Evolutionary conservation across 2,797 vertebrate genomes (phyloP).

Genomic region (Dendrocincla tyrannina): DNA sequence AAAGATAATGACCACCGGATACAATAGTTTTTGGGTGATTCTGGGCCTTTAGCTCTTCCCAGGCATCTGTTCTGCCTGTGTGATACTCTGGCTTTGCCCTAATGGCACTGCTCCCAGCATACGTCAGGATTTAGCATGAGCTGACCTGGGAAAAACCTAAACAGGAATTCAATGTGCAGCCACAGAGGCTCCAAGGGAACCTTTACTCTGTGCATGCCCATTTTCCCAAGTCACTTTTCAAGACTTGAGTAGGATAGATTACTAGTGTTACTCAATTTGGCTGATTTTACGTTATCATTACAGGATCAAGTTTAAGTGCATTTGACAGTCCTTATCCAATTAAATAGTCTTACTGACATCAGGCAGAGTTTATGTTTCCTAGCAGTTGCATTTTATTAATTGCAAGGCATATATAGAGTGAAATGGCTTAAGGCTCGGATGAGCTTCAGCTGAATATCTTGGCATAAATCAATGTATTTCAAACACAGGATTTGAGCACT

Average conservation of each 20-base stretch:
- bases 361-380: background rate
- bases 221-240: background rate
- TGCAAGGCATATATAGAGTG: background rate
- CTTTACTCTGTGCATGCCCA: accelerated
- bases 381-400: background rate
- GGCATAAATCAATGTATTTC: background rate
- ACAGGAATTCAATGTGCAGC: background rate
- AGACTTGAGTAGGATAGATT: background rate
- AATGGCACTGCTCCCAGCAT: background rate
- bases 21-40: background rate
- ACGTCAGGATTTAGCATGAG: background rate
- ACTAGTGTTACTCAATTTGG: background rate
- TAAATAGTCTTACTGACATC: background rate
- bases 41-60: background rate
- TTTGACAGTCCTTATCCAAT: background rate
- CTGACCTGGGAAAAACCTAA: background rate
- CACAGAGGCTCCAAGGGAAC: background rate
- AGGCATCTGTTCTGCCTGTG: background rate
- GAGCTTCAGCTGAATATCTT: background rate
- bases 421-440: background rate
- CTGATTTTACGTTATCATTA: background rate
- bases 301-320: background rate
- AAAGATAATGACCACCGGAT: background rate
- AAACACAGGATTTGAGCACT: background rate
- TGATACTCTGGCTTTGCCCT: background rate